Base-by-base conservation (phyloP, 2,888 invertebrate species). In the Minunthozetes semirufus region DNA sequence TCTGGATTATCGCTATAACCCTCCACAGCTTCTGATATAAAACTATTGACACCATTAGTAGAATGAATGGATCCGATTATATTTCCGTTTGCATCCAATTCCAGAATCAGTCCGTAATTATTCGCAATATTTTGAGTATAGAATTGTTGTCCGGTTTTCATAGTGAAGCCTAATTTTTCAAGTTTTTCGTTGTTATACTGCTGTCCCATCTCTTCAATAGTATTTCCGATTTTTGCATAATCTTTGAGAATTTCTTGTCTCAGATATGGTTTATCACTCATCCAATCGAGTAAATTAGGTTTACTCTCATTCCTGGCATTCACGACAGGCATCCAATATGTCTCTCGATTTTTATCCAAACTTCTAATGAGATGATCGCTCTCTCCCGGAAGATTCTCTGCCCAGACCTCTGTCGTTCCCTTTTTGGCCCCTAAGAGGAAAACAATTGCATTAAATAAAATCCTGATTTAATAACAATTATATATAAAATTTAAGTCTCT, bases 51-150 rank as follows among this genome's bases (percentile, higher is more conserved):
- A 15, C 76, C 76, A 48, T 72, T 63, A 0, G 72, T 38, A 11
- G 76, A 76, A 71, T 76, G 76, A 6, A 76, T 38, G 1, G 75
- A 72, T 22, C 68, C 59, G 19, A 77, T 27, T 4, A 77, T 77
- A 29, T 77, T 76, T 33, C 77, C 75, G 17, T 70, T 72, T 11
- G 73, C 59, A 73, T 77, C 77, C 25, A 77, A 61, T 72, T 77
- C 76, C 19, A 77, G 33, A 17, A 73, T 66, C 38, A 77, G n/a
- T 29, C 76, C 76, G 27, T 71, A 70, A 68, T 75, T 72, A 48
- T 75, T 75, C 1, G 38, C 71, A 2, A 75, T 48, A 48, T 75
- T 70, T 33, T 70, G 70, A 17, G 46, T 56, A 27, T 75, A 75
- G 17, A 75, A 75, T 22, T 75, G 75, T 27, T 71, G 53, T 25